Evolutionary conservation across 2,113 vertebrate species (phyloP).

Genomic region (Aptenodytes patagonicus): DNA sequence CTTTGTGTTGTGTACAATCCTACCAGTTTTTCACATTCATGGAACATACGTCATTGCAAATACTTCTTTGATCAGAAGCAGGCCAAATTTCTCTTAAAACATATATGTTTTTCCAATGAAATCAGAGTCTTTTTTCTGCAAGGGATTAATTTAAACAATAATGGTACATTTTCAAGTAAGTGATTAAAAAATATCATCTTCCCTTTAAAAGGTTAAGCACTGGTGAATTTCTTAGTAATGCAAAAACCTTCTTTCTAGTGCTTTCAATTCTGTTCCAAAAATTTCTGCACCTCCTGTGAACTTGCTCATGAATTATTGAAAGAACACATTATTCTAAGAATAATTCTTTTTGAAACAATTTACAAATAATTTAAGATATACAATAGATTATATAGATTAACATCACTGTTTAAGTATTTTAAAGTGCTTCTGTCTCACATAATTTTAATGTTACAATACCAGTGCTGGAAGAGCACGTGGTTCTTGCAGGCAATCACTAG

Average conservation of each 20-base stretch:
- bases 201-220: neutral
- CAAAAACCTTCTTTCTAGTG: neutral
- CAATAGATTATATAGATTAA: neutral
- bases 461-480: neutral
- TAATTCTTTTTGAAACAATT: neutral
- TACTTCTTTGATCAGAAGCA: neutral
- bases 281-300: neutral
- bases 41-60: neutral
- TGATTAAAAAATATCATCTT: neutral
- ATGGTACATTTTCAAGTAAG: neutral
- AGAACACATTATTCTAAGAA: neutral
- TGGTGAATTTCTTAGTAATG: neutral
- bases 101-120: neutral
- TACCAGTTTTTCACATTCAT: neutral
- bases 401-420: neutral
- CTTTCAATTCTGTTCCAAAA: neutral
- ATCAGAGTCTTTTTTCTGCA: neutral
- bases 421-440: neutral
- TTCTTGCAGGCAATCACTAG: conserved; percentile 7
- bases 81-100: neutral
- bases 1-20: neutral
- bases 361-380: neutral
- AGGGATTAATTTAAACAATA: neutral
- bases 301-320: neutral
- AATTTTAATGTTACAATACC: neutral